These are phyloP conservation scores for Pseudorhombus dupliciocellatus DNA, from an alignment of 2,113 vertebrate species.

Conservation along the genomic window DNA sequence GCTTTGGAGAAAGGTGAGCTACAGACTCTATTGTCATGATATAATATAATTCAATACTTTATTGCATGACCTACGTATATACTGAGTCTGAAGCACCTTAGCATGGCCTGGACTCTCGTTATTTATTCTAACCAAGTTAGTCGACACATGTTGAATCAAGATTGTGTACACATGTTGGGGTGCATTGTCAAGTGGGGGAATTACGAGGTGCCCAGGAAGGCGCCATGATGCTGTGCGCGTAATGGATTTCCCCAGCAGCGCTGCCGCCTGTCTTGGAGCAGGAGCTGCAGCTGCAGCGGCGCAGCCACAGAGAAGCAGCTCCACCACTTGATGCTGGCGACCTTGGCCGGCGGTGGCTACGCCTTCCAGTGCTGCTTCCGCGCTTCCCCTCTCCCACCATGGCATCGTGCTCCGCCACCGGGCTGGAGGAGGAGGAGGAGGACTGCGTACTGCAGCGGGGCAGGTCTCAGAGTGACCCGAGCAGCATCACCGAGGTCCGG, in stretches of 20 bases:
- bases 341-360: constrained; percentile 75
- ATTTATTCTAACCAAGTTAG: neutral
- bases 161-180: neutral
- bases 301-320: constrained; percentile 55
- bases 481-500: constrained; percentile 86
- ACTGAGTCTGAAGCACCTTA: too few relatives aligned
- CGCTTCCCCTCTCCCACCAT: constrained; percentile 73
- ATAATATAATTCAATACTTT: too few relatives aligned
- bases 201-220: constrained; percentile 56
- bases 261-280: constrained; percentile 55
- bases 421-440: constrained; percentile 78
- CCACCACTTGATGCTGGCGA: constrained; percentile 75
- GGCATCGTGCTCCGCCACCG: constrained; percentile 84
- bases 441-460: constrained; percentile 86
- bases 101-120: too few relatives aligned
- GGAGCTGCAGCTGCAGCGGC: constrained; percentile 67
- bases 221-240: constrained; percentile 62
- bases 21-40: too few relatives aligned
- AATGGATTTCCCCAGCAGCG: constrained; percentile 70
- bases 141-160: neutral
- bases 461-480: constrained; percentile 94
- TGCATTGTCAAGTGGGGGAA: neutral
- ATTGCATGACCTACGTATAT: too few relatives aligned
- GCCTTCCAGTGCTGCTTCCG: constrained; percentile 53
- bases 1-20: too few relatives aligned